A percentile compares a stretch with the other conserved stretches of the same genome.
Evolutionary conservation across 2,113 vertebrate genomes (phyloP).

Genomic region (Pagrus major): DNA sequence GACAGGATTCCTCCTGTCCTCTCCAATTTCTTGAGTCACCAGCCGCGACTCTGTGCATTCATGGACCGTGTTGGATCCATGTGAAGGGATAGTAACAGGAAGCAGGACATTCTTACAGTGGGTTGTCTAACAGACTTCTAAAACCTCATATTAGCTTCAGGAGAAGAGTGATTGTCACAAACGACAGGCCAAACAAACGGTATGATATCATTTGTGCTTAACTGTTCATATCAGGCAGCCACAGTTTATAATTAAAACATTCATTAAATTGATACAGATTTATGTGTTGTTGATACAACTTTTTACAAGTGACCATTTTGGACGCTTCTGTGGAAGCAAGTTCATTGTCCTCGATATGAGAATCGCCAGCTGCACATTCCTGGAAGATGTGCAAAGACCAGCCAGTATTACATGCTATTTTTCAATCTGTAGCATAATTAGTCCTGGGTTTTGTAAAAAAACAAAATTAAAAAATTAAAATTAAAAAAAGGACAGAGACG

Average conservation of each 20-base stretch:
- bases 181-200: neutral
- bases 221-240: neutral
- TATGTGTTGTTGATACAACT: neutral
- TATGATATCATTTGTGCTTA: neutral
- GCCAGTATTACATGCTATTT: neutral
- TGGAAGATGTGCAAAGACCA: neutral
- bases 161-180: neutral
- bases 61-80: neutral
- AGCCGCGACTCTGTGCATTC: too few relatives aligned
- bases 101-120: neutral
- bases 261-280: neutral
- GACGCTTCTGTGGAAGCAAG: neutral
- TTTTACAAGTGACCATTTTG: neutral
- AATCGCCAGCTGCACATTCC: slow-evolving; percentile 13
- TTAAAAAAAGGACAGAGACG: neutral
- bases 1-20: too few relatives aligned
- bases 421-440: neutral
- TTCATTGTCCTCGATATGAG: slow-evolving; percentile 10
- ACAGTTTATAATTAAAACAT: neutral
- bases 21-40: too few relatives aligned
- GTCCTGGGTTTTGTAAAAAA: neutral
- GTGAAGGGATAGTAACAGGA: neutral
- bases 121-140: neutral
- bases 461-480: too few relatives aligned
- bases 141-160: neutral